phyloP scores from a whole-genome alignment of 1,140 invertebrate species.

The Ostrea edulis region DNA sequence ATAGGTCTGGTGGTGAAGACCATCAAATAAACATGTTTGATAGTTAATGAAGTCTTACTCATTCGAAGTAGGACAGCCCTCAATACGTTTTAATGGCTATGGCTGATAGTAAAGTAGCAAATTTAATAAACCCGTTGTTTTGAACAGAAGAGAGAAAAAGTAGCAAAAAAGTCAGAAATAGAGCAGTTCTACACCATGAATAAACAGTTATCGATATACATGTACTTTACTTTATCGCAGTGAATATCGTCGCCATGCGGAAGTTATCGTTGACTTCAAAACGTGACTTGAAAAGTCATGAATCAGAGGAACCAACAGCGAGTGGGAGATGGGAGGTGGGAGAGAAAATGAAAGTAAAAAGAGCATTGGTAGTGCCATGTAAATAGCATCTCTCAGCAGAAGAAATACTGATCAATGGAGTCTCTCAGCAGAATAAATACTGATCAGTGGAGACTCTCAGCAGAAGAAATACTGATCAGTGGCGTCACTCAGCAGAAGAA shows the following conservation, averaged over 20 bases:
- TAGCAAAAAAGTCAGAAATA: constrained; percentile 2
- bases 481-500: too few species aligned
- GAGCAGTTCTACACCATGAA: not conserved
- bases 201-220: not conserved
- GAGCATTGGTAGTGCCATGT: not conserved
- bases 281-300: not conserved
- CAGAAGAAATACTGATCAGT: too few species aligned
- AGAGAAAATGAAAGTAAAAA: not conserved
- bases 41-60: constrained; percentile 35
- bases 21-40: not conserved
- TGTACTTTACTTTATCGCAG: not conserved
- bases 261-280: not conserved
- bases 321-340: not conserved
- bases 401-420: too few species aligned
- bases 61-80: not conserved
- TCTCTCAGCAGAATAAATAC: too few species aligned
- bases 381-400: too few species aligned
- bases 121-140: constrained; percentile 28
- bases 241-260: not conserved
- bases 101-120: constrained; percentile 8
- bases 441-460: too few species aligned
- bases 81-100: not conserved
- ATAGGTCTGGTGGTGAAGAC: not conserved
- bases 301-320: not conserved
- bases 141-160: not conserved